A percentile compares a stretch with the other conserved stretches of the same genome.
Evolutionary conservation across 1,140 invertebrate genomes (phyloP).

Genomic region (Zaprionus tsacasi): DNA sequence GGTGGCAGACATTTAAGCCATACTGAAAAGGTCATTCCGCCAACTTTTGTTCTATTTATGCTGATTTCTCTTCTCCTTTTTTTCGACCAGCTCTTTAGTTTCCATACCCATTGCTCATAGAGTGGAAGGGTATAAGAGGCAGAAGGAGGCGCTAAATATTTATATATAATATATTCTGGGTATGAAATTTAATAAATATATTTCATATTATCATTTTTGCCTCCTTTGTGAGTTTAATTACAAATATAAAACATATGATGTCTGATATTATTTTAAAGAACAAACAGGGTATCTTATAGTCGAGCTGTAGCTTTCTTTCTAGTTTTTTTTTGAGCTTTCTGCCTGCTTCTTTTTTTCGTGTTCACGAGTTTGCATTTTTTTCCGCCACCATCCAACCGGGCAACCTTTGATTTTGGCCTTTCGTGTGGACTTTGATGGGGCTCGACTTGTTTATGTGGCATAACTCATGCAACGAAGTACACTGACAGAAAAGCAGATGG

Average conservation of each 20-base stretch:
- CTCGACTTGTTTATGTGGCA: conserved; percentile 43
- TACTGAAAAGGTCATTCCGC: conserved; percentile 76
- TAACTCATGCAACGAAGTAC: conserved; percentile 54
- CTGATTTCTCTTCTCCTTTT: conserved; percentile 46
- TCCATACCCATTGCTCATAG: no score
- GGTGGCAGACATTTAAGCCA: conserved; percentile 73
- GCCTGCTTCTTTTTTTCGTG: conserved; percentile 33
- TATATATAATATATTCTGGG: no score
- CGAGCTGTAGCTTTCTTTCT: not conserved
- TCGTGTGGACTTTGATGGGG: conserved; percentile 50
- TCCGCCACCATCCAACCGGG: conserved; percentile 20
- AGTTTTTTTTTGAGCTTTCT: conserved; percentile 28
- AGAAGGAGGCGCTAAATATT: no score
- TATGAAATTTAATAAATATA: no score
- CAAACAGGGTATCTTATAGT: no score
- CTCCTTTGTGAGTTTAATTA: no score
- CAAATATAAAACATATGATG: no score
- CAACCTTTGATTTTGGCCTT: conserved; percentile 69
- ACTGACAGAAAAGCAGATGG: conserved; percentile 27
- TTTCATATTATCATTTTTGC: no score
- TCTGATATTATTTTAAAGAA: no score
- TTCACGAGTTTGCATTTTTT: conserved; percentile 42
- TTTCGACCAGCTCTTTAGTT: conserved; percentile 35
- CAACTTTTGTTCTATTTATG: conserved; percentile 73
- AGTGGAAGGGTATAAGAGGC: no score